Evolutionary conservation across 2,797 vertebrate species (phyloP).

Genomic region (Hapalemur alaotrensis): DNA sequence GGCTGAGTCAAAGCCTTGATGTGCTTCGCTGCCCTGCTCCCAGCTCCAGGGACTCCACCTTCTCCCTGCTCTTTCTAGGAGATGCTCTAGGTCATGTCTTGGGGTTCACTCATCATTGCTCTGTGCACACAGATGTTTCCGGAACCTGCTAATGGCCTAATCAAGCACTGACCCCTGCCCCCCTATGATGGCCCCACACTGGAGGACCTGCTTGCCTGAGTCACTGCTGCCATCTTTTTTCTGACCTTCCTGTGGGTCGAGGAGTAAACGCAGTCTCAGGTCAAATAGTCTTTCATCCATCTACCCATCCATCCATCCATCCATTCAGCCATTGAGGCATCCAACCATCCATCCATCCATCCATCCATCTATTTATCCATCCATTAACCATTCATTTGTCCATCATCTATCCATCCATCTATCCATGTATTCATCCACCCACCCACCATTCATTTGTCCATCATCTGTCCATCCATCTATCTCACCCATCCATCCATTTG

Average conservation of each 20-base stretch:
- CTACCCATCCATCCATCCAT: neutral
- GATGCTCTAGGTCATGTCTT: neutral
- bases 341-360: too few species aligned
- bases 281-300: neutral
- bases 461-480: neutral
- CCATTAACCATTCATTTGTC: neutral
- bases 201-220: neutral
- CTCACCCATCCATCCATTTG: neutral
- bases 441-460: neutral
- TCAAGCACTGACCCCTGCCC: neutral
- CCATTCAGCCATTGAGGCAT: too few species aligned
- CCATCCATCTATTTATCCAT: neutral
- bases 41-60: neutral
- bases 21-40: neutral
- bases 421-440: rapidly evolving
- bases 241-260: neutral
- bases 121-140: neutral
- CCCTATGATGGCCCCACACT: neutral
- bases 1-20: conserved; percentile 33
- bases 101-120: neutral
- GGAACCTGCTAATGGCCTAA: neutral
- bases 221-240: neutral
- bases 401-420: neutral
- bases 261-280: neutral
- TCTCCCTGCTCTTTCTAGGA: neutral